Base-by-base conservation (phyloP, 2,888 invertebrate species). In the Cremastinae sp. region DNA sequence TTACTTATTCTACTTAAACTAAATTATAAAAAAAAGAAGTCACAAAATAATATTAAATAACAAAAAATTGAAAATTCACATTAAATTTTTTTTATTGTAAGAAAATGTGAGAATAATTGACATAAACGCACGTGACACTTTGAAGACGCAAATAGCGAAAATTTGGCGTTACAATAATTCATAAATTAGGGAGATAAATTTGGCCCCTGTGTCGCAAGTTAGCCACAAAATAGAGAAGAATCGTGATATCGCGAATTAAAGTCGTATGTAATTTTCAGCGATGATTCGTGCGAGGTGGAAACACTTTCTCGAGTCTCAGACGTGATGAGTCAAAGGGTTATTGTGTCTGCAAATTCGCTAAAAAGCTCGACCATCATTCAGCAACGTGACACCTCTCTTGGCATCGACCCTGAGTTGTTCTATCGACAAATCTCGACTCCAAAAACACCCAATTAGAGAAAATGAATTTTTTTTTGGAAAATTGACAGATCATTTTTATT, bases 81-180 rank as follows among this genome's bases (percentile, higher is more conserved):
- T n/a, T n/a, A n/a, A n/a, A n/a, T n/a, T n/a, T n/a, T n/a, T n/a
- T n/a, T n/a, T n/a, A n/a, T n/a, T n/a, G n/a, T n/a, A n/a, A n/a
- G n/a, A n/a, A n/a, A n/a, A n/a, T n/a, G n/a, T n/a, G n/a, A 69
- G 69, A 65, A 43, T 58, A 74, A 69, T 69, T 69, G 62, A 69
- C 74, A 74, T 74, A 69, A 58, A 58, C 51, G 37, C 58, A 41
- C 16, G 12, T 64, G 49, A 43, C 68, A 41, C 51, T 56, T 16
- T 62, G n/a, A n/a, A n/a, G n/a, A 12, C 37, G 10, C 14, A 56
- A 47, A 47, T 41, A 47, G 45, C 18, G n/a, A n/a, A 56, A 12
- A 14, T 8, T 47, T 16, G 47, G 41, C 43, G 16, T 56, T 51
- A 58, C 62, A 58, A 74, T 74, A 37, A 74, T 74, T 51, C 7